Percentiles rank a stretch among this genome's conserved stretches.
phyloP scores from a whole-genome alignment of 1,140 invertebrate species.

The Paracyclopina nana region DNA sequence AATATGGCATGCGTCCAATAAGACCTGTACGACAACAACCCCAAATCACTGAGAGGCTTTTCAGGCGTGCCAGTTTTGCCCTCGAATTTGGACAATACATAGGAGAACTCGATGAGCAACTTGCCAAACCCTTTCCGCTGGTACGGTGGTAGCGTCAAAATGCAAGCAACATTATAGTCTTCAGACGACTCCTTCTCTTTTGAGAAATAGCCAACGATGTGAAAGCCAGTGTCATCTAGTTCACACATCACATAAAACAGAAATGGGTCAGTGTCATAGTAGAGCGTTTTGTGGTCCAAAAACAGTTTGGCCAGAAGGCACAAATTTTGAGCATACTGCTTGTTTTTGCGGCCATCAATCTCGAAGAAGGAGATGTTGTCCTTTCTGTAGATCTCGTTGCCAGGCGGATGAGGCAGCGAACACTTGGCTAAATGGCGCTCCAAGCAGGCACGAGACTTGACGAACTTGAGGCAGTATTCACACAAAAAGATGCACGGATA shows the following conservation, averaged over 20 bases:
- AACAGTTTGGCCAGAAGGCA: constrained; percentile 94
- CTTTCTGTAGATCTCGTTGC: constrained; percentile 96
- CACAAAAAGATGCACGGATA: constrained; percentile 88
- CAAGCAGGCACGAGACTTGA: constrained; percentile 84
- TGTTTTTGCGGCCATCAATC: constrained; percentile 97
- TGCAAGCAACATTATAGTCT: constrained; percentile 99
- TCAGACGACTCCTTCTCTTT: constrained; percentile 98
- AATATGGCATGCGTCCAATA: constrained; percentile 91
- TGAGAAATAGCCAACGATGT: constrained; percentile 98
- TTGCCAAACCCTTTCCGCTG: constrained; percentile 93
- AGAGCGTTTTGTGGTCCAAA: constrained; percentile 94
- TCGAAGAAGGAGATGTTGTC: constrained; percentile 93
- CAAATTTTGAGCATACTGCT: constrained; percentile 92
- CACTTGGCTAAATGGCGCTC: constrained; percentile 88
- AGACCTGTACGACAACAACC: constrained; percentile 71
- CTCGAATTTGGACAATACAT: constrained; percentile 89
- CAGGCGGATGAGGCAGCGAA: constrained; percentile 83
- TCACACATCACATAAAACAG: constrained; percentile 98
- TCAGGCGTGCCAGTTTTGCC: constrained; percentile 89
- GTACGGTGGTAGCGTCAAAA: constrained; percentile 92
- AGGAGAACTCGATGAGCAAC: constrained; percentile 96
- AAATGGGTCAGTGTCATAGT: constrained; percentile 98
- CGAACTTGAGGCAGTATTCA: constrained; percentile 95
- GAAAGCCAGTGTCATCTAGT: constrained; percentile 46
- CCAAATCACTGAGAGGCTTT: constrained; percentile 83